These are phyloP conservation scores for Xenotilapia flavipinnis DNA, from an alignment of 2,113 vertebrate species.

Conservation along the genomic window DNA sequence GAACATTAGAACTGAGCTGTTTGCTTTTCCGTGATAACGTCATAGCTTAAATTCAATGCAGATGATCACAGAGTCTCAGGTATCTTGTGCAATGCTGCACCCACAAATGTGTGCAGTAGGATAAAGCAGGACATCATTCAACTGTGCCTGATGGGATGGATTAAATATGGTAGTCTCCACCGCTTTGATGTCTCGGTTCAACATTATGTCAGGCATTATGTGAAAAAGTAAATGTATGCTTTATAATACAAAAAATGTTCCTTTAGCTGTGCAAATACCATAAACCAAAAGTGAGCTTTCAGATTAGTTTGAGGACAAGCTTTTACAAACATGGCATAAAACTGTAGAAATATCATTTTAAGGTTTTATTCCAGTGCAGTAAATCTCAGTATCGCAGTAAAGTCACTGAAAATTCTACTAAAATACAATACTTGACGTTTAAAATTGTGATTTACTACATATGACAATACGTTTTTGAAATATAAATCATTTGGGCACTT, in stretches of 20 bases:
- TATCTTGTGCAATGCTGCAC: not conserved
- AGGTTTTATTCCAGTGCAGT: not conserved
- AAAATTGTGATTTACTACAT: not conserved
- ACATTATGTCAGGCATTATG: not conserved
- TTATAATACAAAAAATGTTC: not conserved
- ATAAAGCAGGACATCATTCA: not conserved
- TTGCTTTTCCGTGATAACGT: slow-evolving; percentile 38
- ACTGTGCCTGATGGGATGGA: not conserved
- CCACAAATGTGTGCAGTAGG: not conserved
- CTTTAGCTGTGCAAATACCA: not conserved
- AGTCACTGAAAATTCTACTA: not conserved
- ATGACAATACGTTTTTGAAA: not conserved
- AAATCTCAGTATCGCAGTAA: not conserved
- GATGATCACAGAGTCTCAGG: slow-evolving; percentile 16
- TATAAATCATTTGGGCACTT: not conserved
- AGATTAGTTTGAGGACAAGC: not conserved
- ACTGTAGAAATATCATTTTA: not conserved
- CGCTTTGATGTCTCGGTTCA: not conserved
- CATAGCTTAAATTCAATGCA: slow-evolving; percentile 19
- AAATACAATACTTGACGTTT: not conserved
- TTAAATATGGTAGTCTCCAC: not conserved
- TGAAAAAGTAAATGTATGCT: not conserved
- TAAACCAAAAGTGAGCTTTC: not conserved
- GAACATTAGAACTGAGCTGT: slow-evolving; percentile 13
- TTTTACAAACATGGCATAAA: not conserved